phyloP scores from a whole-genome alignment of 2,797 vertebrate species.

The Paguma larvata region DNA sequence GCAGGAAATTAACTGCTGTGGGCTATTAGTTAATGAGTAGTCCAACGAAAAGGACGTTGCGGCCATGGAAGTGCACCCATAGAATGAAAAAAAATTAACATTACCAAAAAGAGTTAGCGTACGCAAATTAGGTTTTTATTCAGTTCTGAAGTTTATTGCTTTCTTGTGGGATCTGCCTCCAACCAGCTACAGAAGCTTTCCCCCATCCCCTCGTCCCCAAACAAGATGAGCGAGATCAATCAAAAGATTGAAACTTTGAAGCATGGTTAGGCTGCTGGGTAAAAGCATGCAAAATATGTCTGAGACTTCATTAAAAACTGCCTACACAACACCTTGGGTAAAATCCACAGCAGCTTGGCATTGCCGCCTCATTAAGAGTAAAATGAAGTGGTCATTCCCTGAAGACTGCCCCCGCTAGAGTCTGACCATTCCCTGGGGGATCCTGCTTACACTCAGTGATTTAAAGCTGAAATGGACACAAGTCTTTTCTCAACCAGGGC shows the following conservation, averaged over 20 bases:
- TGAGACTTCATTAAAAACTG: constrained; percentile 81
- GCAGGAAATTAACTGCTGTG: constrained; percentile 80
- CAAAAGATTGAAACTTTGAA: constrained; percentile 83
- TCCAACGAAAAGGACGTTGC: constrained; percentile 60
- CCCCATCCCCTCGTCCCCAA: constrained; percentile 12
- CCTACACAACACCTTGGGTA: constrained; percentile 67
- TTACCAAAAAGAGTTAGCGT: constrained; percentile 69
- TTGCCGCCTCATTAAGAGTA: constrained; percentile 72
- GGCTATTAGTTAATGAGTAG: constrained; percentile 80
- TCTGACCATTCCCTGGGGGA: background rate
- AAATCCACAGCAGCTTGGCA: constrained; percentile 71
- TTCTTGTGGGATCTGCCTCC: constrained; percentile 71
- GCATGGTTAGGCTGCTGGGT: constrained; percentile 76
- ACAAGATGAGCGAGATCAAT: constrained; percentile 79
- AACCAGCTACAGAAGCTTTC: constrained; percentile 69
- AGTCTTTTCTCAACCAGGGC: background rate
- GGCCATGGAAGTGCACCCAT: constrained; percentile 55
- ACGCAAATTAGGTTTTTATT: constrained; percentile 70
- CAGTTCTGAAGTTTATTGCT: constrained; percentile 71
- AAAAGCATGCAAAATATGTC: constrained; percentile 78
- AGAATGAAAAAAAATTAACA: constrained; percentile 77
- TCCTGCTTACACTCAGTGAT: background rate
- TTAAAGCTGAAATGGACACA: background rate
- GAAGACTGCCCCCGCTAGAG: constrained; percentile 36
- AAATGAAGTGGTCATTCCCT: constrained; percentile 76